Base-by-base conservation (phyloP, 2,888 invertebrate genomes). In the Acrobasis suavella region DNA sequence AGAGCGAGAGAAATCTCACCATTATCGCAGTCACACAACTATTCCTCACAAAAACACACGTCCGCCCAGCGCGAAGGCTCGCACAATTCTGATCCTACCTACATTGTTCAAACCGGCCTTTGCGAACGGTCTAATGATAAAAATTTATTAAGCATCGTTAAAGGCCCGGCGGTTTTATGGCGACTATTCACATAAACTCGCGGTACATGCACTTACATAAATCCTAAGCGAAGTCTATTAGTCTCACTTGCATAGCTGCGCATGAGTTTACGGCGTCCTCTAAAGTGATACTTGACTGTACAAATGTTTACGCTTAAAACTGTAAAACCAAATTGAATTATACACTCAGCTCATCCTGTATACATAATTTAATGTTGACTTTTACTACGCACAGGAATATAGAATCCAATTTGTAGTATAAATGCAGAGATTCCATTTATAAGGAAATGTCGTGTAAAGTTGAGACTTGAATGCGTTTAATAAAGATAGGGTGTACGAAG, bases 171-270 rank as follows among this genome's bases (percentile, higher is more conserved):
- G 72, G 74, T 79, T 90, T 89, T 89, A 89, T 80, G 81, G 80
- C 81, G 81, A 75, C 80, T 79, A 82, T 83, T 82, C 86, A 77
- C 86, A 84, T 86, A 88, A 85, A 87, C 79, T 78, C 75, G 67
- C 78, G 70, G 78, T 78, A 77, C 80, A 80, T 81, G 82, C 81
- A 75, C 85, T 80, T 73, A 83, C 86, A 86, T 87, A 86, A 89
- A 87, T 86, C 80, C 80, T 72, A 75, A 69, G 75, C 70, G 77
- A 77, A 81, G 83, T 83, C 81, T 86, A 93, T 93, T 93, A 93
- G 93, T 93, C 93, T 94, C 93, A 92, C 95, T 94, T 75, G 81
- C 81, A 82, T 78, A 69, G 72, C 71, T 67, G 73, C 72, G 76
- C 70, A 69, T 65, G 66, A 69, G 75, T 79, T 80, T 77, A 80